Percentiles rank a stretch among this genome's conserved stretches.
phyloP scores from a whole-genome alignment of 2,888 invertebrate species.

The Dynastes grantii region DNA sequence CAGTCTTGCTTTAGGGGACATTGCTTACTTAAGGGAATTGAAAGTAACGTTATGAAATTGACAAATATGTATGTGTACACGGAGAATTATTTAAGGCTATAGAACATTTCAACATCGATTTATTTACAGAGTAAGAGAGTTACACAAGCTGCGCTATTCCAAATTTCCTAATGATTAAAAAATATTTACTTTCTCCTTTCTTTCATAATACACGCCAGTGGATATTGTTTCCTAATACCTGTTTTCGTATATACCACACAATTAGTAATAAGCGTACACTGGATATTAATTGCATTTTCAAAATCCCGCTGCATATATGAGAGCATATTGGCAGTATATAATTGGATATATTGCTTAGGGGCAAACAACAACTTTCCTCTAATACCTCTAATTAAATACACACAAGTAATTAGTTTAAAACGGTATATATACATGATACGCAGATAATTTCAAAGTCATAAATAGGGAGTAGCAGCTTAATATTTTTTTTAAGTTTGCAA shows the following conservation, averaged over 20 bases:
- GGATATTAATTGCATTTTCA: conserved; percentile 25
- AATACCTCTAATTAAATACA: too few relatives aligned
- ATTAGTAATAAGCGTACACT: not conserved
- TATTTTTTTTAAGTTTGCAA: too few relatives aligned
- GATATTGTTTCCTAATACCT: conserved; percentile 34
- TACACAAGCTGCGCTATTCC: conserved; percentile 29
- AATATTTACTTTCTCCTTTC: conserved; percentile 47
- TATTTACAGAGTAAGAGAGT: conserved; percentile 29
- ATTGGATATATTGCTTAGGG: too few relatives aligned
- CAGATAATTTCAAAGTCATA: too few relatives aligned
- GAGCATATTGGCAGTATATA: too few relatives aligned
- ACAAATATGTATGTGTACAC: not conserved
- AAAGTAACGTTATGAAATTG: conserved; percentile 23
- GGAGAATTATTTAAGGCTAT: conserved; percentile 8
- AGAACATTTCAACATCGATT: conserved; percentile 23
- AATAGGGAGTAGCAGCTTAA: too few relatives aligned
- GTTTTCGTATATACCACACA: not conserved
- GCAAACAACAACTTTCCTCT: too few relatives aligned
- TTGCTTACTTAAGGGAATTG: not conserved
- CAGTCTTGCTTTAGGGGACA: conserved; percentile 16
- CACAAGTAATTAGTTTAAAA: too few relatives aligned
- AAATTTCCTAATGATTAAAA: conserved; percentile 41
- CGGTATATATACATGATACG: too few relatives aligned
- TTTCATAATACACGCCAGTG: conserved; percentile 40
- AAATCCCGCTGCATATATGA: not conserved